phyloP scores from a whole-genome alignment of 2,888 invertebrate genomes.

The Agonopterix alstromeriana region DNA sequence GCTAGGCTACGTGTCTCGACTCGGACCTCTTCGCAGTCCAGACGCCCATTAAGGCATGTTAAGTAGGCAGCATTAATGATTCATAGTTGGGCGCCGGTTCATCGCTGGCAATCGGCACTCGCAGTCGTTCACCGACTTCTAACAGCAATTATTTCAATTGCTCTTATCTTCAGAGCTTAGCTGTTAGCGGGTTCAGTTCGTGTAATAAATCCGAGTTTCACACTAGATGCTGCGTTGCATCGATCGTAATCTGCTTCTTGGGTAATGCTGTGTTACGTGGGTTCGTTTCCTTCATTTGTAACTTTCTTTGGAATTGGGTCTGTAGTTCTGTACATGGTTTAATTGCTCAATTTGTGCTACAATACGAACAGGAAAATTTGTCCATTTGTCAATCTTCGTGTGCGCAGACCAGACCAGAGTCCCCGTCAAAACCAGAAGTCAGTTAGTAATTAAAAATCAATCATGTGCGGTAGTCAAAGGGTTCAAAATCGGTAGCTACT shows the following conservation, averaged over 20 bases:
- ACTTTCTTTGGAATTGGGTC: conserved; percentile 13
- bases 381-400: neutral
- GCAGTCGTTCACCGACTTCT: conserved; percentile 28
- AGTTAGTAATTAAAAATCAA: too few species aligned
- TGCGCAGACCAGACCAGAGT: too few species aligned
- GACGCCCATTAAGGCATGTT: conserved; percentile 24
- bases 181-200: conserved; percentile 23
- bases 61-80: conserved; percentile 32
- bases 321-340: too few species aligned
- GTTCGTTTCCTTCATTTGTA: conserved; percentile 24
- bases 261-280: conserved; percentile 26
- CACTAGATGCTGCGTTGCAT: conserved; percentile 18
- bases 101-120: conserved; percentile 25
- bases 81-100: conserved; percentile 30
- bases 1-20: neutral
- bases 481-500: too few species aligned
- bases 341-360: too few species aligned
- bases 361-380: neutral
- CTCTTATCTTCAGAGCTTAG: conserved; percentile 36
- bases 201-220: conserved; percentile 19
- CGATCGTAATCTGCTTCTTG: conserved; percentile 33
- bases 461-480: too few species aligned
- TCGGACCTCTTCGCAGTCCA: conserved; percentile 4
- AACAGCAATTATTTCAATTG: conserved; percentile 49
- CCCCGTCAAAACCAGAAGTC: too few species aligned